phyloP scores from a whole-genome alignment of 2,113 vertebrate genomes.

The Gadus macrocephalus region DNA sequence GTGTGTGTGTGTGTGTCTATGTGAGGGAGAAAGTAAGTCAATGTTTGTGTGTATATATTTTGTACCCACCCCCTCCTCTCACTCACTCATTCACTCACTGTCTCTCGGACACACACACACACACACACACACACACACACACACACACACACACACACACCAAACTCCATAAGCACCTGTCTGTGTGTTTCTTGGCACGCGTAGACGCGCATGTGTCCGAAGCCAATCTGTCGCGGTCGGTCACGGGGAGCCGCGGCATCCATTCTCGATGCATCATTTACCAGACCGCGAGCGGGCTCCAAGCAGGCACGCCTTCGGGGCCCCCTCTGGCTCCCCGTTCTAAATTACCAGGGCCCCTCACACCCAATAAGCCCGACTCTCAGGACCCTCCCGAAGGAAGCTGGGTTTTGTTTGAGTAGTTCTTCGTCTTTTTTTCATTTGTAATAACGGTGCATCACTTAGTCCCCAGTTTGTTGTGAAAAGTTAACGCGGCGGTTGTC shows the following conservation, averaged over 20 bases:
- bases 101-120: background rate
- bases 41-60: background rate
- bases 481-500: too few relatives aligned
- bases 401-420: too few relatives aligned
- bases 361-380: slow-evolving; percentile 20
- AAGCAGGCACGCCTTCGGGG: slow-evolving; percentile 26
- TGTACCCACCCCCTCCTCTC: background rate
- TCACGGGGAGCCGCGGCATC: slow-evolving; percentile 36
- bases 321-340: slow-evolving; percentile 37
- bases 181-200: background rate
- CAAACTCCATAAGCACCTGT: background rate
- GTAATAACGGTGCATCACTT: too few relatives aligned
- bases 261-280: slow-evolving; percentile 54
- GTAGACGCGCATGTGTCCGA: slow-evolving; percentile 1
- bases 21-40: background rate
- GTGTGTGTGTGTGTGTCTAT: background rate
- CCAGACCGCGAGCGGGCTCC: slow-evolving; percentile 37
- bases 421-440: too few relatives aligned
- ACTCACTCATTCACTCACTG: background rate
- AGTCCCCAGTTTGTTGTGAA: too few relatives aligned
- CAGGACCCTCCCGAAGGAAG: background rate
- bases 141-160: background rate
- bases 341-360: slow-evolving; percentile 38
- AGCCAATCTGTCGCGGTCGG: slow-evolving; percentile 36
- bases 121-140: slow-evolving; percentile 1